Evolutionary conservation across 2,113 vertebrate genomes (phyloP).

Genomic region (Perca fluviatilis): DNA sequence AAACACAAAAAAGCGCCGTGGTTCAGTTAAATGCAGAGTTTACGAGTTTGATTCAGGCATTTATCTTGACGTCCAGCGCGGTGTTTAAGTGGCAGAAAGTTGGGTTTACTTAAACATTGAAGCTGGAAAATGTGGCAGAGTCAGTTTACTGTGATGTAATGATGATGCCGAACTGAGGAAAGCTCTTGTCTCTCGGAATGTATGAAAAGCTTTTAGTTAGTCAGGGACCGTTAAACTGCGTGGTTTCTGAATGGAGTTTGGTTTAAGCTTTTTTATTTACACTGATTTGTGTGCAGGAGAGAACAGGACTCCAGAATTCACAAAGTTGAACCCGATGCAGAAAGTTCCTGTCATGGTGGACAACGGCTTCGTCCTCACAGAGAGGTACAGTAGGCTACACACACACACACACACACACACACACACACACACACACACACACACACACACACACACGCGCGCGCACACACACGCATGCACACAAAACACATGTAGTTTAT

Average conservation of each 20-base stretch:
- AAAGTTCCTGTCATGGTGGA: constrained; percentile 84
- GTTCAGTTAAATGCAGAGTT: neutral
- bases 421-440: no score
- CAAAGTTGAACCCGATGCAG: constrained; percentile 82
- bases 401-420: neutral
- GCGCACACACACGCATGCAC: no score
- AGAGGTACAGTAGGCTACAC: constrained; percentile 71
- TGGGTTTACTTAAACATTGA: neutral
- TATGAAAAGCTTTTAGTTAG: no score
- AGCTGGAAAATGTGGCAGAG: no score
- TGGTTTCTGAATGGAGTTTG: neutral
- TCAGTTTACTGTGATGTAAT: neutral
- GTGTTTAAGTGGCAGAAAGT: no score
- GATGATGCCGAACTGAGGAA: neutral
- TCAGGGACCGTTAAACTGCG: neutral
- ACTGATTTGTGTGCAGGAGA: constrained; percentile 66
- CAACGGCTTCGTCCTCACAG: constrained; percentile 81
- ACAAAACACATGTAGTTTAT: no score
- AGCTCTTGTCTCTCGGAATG: neutral
- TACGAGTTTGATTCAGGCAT: fast-evolving
- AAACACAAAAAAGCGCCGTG: neutral
- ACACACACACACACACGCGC: no score
- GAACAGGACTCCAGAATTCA: constrained; percentile 75
- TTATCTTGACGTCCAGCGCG: neutral
- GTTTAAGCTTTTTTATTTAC: neutral